Percentiles rank a stretch among this genome's conserved stretches.
These are phyloP conservation scores for Meloidogyne exigua DNA, from an alignment of 1,140 invertebrate genomes.

Conservation along the genomic window DNA sequence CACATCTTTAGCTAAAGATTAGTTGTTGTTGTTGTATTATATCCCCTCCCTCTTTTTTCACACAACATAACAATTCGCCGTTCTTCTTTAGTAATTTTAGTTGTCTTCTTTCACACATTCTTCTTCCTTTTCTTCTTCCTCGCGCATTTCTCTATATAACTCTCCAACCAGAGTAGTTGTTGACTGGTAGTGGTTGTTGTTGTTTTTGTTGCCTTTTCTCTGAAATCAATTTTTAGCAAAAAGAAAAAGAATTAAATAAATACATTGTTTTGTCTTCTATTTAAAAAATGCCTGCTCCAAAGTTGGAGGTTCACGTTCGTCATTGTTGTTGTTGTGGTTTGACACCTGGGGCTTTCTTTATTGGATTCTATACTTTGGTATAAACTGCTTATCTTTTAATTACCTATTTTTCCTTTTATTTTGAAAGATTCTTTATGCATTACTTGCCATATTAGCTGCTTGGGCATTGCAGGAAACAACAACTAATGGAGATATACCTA, in stretches of 20 bases:
- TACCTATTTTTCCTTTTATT: constrained; percentile 13
- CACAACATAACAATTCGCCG: not conserved
- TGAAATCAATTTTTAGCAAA: not conserved
- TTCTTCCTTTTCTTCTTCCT: not conserved
- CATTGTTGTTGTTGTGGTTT: constrained; percentile 61
- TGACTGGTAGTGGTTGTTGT: not conserved
- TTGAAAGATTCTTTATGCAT: constrained; percentile 52
- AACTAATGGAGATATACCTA: constrained; percentile 54
- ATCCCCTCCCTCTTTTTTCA: not conserved
- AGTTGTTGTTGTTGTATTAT: not conserved
- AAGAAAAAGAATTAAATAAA: not conserved
- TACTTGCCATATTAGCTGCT: constrained; percentile 52
- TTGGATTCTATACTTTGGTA: constrained; percentile 59
- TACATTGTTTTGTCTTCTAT: not conserved
- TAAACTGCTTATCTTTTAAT: not conserved
- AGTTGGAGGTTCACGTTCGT: constrained; percentile 62
- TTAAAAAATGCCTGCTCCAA: constrained; percentile 31
- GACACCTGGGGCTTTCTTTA: constrained; percentile 51
- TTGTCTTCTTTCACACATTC: not conserved
- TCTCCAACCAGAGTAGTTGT: not conserved
- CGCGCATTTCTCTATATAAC: not conserved
- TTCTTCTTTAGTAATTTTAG: not conserved
- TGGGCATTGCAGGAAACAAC: constrained; percentile 57
- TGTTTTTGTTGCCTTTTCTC: constrained; percentile 1
- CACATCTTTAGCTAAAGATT: not conserved